Percentiles rank a stretch among this genome's conserved stretches.
Evolutionary conservation across 1,140 invertebrate genomes (phyloP).

Genomic region (Trichoplusia ni): DNA sequence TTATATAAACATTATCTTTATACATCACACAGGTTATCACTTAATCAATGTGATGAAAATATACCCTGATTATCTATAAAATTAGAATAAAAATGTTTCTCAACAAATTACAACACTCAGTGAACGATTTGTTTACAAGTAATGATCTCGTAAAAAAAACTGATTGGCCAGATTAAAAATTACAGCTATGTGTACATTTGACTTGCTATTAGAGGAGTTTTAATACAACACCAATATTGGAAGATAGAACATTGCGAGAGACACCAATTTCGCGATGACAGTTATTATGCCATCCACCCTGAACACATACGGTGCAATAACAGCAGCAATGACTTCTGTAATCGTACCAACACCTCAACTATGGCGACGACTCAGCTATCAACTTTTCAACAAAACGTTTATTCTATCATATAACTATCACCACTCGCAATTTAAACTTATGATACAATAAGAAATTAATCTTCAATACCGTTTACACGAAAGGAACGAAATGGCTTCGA

Average conservation of each 20-base stretch:
- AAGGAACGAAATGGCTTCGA: constrained; percentile 76
- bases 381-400: constrained; percentile 42
- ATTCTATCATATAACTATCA: constrained; percentile 34
- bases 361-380: constrained; percentile 65
- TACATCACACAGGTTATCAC: too few species aligned
- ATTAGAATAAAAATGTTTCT: neutral
- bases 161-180: neutral
- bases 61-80: neutral
- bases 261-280: constrained; percentile 61
- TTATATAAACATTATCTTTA: too few species aligned
- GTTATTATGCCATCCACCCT: constrained; percentile 64
- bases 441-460: constrained; percentile 38
- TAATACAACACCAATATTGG: too few species aligned
- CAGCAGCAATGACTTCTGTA: constrained; percentile 68
- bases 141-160: constrained; percentile 20
- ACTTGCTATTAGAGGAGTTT: too few species aligned
- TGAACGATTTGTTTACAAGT: constrained; percentile 44
- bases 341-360: constrained; percentile 66
- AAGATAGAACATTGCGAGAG: constrained; percentile 30
- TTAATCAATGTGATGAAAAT: neutral
- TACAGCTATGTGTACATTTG: neutral
- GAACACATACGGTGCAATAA: constrained; percentile 61
- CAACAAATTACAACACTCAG: constrained; percentile 17
- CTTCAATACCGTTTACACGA: constrained; percentile 54
- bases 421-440: constrained; percentile 24